Evolutionary conservation across 2,113 vertebrate species (phyloP).

Genomic region (Dicrurus megarhynchus): DNA sequence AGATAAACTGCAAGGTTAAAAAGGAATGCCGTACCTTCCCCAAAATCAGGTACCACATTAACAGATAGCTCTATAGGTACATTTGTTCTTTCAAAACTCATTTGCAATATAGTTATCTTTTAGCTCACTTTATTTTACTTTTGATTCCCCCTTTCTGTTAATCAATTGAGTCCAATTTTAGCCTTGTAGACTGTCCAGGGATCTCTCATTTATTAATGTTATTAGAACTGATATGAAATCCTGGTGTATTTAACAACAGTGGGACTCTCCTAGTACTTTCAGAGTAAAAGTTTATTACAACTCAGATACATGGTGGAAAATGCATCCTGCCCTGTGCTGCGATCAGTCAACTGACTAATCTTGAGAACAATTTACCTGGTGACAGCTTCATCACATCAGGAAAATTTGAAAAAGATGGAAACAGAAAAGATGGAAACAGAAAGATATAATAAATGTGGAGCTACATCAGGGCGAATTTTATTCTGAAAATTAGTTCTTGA

Average conservation of each 20-base stretch:
- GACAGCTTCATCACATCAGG: neutral
- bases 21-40: neutral
- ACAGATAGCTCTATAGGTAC: neutral
- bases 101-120: neutral
- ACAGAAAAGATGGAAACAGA: neutral
- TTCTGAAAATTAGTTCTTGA: neutral
- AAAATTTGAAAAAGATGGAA: neutral
- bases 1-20: neutral
- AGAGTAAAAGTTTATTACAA: neutral
- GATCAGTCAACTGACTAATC: neutral
- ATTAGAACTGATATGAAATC: neutral
- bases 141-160: neutral
- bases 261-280: neutral
- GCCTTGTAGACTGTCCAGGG: neutral
- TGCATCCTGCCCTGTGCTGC: neutral
- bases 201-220: neutral
- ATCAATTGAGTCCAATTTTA: neutral
- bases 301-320: neutral
- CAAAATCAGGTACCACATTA: neutral
- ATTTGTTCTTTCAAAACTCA: neutral
- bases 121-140: neutral
- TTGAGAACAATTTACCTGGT: rapidly evolving
- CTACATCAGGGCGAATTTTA: neutral
- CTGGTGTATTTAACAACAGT: neutral
- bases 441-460: neutral